These are phyloP conservation scores for Mycteria americana DNA, from an alignment of 2,797 vertebrate species.

Conservation along the genomic window DNA sequence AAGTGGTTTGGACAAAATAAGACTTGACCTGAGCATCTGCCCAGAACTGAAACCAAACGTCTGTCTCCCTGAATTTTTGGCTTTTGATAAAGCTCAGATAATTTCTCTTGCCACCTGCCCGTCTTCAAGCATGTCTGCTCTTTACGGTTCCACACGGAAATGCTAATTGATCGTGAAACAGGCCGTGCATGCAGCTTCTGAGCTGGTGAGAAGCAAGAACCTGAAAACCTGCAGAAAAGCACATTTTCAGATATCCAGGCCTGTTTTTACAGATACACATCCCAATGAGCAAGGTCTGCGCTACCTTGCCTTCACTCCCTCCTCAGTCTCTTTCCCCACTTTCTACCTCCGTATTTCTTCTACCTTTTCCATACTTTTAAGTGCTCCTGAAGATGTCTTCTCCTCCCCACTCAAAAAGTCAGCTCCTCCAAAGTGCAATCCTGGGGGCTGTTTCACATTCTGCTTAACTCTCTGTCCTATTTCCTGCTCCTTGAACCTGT, in stretches of 20 bases:
- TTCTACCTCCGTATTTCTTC: not conserved
- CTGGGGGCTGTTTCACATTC: not conserved
- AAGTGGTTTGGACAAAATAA: constrained; percentile 63
- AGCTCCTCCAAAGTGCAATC: not conserved
- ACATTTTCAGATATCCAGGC: not conserved
- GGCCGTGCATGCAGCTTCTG: not conserved
- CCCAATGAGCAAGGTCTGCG: not conserved
- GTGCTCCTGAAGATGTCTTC: not conserved
- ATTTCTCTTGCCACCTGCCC: constrained; percentile 49
- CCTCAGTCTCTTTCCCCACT: not conserved
- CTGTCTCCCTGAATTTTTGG: constrained; percentile 16
- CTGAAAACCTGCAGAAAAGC: not conserved
- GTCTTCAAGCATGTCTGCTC: not conserved
- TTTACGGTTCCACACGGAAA: not conserved
- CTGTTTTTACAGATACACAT: not conserved
- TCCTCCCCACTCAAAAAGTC: not conserved
- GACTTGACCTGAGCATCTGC: constrained; percentile 54
- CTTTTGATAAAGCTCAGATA: constrained; percentile 39
- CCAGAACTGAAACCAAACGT: constrained; percentile 34
- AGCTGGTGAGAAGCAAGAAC: not conserved
- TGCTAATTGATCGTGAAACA: not conserved
- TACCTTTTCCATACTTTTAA: not conserved
- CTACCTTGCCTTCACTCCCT: not conserved
- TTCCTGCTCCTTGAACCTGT: constrained; percentile 4
- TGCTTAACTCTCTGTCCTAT: not conserved